Base-by-base conservation (phyloP, 2,113 vertebrate species). In the Cricetomys ansorgei region DNA sequence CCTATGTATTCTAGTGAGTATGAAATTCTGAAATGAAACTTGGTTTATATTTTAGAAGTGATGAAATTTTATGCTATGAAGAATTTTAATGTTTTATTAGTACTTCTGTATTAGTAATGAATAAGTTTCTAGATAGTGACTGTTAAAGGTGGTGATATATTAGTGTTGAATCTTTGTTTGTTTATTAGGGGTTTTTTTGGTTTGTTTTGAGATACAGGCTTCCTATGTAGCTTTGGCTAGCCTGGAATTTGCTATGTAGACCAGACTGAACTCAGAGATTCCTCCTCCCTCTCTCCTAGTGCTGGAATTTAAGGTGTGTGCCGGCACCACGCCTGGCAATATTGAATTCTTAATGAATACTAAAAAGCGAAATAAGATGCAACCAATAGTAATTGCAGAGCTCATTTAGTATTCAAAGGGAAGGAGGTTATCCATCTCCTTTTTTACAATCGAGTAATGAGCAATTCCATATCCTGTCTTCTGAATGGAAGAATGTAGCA, bases 1-100 rank as follows among this genome's bases (percentile, higher is more conserved):
- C 99, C 99, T 85, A 92, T 99, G 92, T 98, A 98, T 96, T 79
- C 99, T 83, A 88, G 98, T 99, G 96, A 98, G 98, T 98, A 97
- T 45, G 48, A 96, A 95, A 34, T 19, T 16, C 55, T 94, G 88
- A 11, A 83, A 50, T 23, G 29, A 72, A 75, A 75, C 45, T 89
- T 94, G 50, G 21, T 87, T 88, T 89, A 64, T 75, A 13, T 87
- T 92, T 83, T 76, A 55, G 40, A 89, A 92, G 40, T 50, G 70
- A 7, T 90, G 43, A 17, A 25, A 16, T 62, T 95, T 88, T 57
- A 87, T 40, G 75, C 15, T 34, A 9, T 70, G 92, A 88, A 89
- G 7, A 0, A 59, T 88, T 92, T 72, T 3, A 40, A 73, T 89
- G 16, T 95, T 31, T 5, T 91, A 65, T 93, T 80, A 25, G 11